Conservation (phyloP, 2,797 vertebrate genomes). For the Lateolabrax maculatus region DNA sequence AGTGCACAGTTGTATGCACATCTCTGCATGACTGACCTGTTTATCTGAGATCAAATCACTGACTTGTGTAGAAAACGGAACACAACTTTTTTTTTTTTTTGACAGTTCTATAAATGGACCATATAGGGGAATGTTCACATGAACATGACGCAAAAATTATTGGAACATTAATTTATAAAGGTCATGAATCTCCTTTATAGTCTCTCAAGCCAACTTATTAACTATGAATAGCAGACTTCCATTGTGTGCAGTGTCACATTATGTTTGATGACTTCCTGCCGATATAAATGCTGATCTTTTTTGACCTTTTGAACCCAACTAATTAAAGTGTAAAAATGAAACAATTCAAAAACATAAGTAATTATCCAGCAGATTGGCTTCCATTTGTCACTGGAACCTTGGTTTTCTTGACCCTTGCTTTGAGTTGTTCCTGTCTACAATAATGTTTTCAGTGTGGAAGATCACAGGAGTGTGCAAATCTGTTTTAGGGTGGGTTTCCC, state of each 20-base stretch:
- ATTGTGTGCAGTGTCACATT: conserved; percentile 28
- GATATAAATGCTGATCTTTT: conserved; percentile 4
- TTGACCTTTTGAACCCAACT: conserved; percentile 18
- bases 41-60: conserved; percentile 25
- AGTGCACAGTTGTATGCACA: no score
- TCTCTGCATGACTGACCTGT: conserved; percentile 1
- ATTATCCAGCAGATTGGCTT: conserved; percentile 18
- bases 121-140: not conserved
- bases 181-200: not conserved
- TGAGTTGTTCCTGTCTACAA: conserved; percentile 31
- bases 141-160: not conserved
- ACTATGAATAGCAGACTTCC: conserved; percentile 21
- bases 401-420: conserved; percentile 34
- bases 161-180: not conserved
- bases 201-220: conserved; percentile 3
- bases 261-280: conserved; percentile 35
- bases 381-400: conserved; percentile 6
- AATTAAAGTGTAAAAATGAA: conserved; percentile 13
- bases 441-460: conserved; percentile 11
- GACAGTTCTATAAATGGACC: not conserved
- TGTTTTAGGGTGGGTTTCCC: conserved; percentile 32
- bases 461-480: conserved; percentile 12
- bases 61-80: not conserved
- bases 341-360: conserved; percentile 13
- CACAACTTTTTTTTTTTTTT: not conserved